Evolutionary conservation across 2,113 vertebrate species (phyloP), one percentile per base, ranked within the genome.

Genomic region (Clarias batrachus): DNA sequence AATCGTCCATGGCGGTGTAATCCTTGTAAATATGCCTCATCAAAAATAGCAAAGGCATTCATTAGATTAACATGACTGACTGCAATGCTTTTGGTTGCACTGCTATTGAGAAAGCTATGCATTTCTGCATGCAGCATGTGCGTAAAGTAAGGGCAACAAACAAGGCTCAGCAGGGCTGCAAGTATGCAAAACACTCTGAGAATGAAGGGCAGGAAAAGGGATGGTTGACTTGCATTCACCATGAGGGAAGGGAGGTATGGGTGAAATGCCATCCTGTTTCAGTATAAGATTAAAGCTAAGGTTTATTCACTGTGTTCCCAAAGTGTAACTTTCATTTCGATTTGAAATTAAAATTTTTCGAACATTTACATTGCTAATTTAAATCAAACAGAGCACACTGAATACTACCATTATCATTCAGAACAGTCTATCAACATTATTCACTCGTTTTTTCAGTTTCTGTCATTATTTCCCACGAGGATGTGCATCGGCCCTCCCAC

Each of bases 401-500:
- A 19, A 48, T 12, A 48, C 17, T 23, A 74, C 10, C 37, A 56
- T 27, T 56, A 79, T 68, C 60, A 54, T 52, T 77, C 30, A 79
- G 23, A 66, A 41, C 5, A 54, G 56, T 70, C 30, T 16, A 37
- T 25, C 74, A 25, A 52, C 9, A 30, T 78, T 57, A 83, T 19
- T 83, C 74, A 78, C n/a, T 81, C 73, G 81, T 77, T 81, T 84
- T 56, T 25, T 78, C 33, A 37, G 41, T 25, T 56, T 66, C 52
- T 81, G 81, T 81, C 79, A 81, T 74, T 73, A 82, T 88, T 89
- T 89, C 62, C 27, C 52, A 23, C 52, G 17, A 73, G 83, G 16
- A 19, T 54, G 16, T 74, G n/a, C 87, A 84, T 86, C 63, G 82
- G 82, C 52, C 86, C 27, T 37, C 33, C 54, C 60, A n/a, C 81